phyloP scores from a whole-genome alignment of 2,888 invertebrate species.

The Himalopsyche japonica region DNA sequence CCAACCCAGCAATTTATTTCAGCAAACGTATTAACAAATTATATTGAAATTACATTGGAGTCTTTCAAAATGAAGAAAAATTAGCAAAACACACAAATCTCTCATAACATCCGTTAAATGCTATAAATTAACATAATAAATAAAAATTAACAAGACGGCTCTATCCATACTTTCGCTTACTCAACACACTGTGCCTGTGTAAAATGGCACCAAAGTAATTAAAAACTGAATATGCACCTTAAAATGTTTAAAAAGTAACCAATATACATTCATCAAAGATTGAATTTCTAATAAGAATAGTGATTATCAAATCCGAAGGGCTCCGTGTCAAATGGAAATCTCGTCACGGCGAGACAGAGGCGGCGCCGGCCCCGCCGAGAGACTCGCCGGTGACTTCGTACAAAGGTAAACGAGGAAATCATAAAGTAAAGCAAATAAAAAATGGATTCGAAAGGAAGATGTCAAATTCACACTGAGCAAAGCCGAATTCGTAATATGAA shows the following conservation, averaged over 20 bases:
- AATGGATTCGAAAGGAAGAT: constrained; percentile 13
- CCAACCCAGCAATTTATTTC: constrained; percentile 39
- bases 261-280: neutral
- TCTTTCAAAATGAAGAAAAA: constrained; percentile 11
- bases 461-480: constrained; percentile 27
- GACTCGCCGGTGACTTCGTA: neutral
- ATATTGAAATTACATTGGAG: constrained; percentile 30
- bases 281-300: neutral
- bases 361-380: neutral
- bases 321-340: too few relatives aligned
- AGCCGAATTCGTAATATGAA: constrained; percentile 23
- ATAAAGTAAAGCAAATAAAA: constrained; percentile 25
- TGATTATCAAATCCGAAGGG: neutral
- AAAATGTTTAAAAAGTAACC: neutral
- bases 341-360: neutral
- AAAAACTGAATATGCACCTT: neutral
- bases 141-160: neutral
- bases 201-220: neutral
- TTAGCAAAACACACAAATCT: constrained; percentile 27
- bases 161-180: neutral
- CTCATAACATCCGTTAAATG: constrained; percentile 1
- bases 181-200: neutral
- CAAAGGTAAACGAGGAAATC: neutral
- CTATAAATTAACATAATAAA: constrained; percentile 1
- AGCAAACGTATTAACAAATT: constrained; percentile 35